Evolutionary conservation across 2,113 vertebrate species (phyloP).

Genomic region (Emydocephalus ijimae): DNA sequence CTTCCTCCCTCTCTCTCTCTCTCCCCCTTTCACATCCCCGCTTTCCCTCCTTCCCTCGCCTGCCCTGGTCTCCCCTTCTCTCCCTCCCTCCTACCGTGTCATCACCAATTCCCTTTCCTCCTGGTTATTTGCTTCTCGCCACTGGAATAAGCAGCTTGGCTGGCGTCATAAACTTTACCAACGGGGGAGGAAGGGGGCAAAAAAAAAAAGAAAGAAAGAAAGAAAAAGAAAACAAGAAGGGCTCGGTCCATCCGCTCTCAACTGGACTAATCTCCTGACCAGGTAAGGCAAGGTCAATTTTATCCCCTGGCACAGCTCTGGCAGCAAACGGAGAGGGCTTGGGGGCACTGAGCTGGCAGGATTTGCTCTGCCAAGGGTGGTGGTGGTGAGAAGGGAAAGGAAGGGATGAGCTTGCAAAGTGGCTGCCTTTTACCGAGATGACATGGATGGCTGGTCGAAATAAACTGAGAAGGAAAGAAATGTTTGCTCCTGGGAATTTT

Average conservation of each 20-base stretch:
- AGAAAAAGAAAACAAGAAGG: background rate
- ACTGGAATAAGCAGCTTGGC: conserved; percentile 19
- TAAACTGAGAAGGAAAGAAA: too few relatives aligned
- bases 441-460: background rate
- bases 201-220: too few relatives aligned
- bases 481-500: background rate
- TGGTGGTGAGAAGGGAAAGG: too few relatives aligned
- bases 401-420: background rate
- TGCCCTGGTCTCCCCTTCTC: background rate
- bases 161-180: conserved; percentile 16
- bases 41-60: too few relatives aligned
- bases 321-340: background rate
- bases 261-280: background rate
- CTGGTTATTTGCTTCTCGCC: background rate
- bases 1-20: too few relatives aligned
- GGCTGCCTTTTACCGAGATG: background rate
- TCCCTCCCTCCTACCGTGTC: background rate
- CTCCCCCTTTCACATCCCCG: background rate
- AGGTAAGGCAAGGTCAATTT: background rate
- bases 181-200: background rate
- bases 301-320: background rate
- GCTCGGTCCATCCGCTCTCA: background rate
- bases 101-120: background rate
- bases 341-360: background rate
- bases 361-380: background rate